These are phyloP conservation scores for Eubasilissa splendida DNA, from an alignment of 2,888 invertebrate genomes.

Conservation along the genomic window DNA sequence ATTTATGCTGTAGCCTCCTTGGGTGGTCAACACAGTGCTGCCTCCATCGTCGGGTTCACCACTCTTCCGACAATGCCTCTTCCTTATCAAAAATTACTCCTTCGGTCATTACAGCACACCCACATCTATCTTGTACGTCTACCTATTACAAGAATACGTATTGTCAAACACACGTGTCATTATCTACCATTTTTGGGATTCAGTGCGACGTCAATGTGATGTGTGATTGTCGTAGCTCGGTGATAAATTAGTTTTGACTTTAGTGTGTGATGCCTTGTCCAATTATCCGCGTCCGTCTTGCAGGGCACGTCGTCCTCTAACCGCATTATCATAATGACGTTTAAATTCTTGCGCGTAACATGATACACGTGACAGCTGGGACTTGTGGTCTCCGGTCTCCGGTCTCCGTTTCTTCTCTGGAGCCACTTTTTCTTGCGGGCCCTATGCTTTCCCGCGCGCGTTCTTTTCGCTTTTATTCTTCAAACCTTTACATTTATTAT, in stretches of 20 bases:
- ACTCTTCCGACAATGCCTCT: no score
- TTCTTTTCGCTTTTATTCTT: background rate
- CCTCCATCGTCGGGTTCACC: no score
- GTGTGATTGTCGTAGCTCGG: no score
- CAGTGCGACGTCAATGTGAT: no score
- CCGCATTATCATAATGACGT: background rate
- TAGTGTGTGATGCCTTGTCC: conserved; percentile 2
- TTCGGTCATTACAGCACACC: no score
- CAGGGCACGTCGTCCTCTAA: background rate
- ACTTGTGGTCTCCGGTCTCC: background rate
- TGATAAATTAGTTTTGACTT: background rate
- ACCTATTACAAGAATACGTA: no score
- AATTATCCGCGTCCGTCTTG: background rate
- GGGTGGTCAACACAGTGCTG: no score
- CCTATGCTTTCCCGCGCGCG: background rate
- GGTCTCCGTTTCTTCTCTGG: background rate
- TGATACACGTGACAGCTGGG: conserved; percentile 19
- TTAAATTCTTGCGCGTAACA: conserved; percentile 12
- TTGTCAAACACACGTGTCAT: no score
- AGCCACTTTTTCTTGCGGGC: background rate
- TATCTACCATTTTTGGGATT: no score
- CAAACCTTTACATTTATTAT: background rate
- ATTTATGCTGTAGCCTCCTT: no score
- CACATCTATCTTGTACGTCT: no score
- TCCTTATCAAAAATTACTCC: no score